Evolutionary conservation across 2,888 invertebrate genomes (phyloP).

Genomic region (Chrysolina haemoptera): DNA sequence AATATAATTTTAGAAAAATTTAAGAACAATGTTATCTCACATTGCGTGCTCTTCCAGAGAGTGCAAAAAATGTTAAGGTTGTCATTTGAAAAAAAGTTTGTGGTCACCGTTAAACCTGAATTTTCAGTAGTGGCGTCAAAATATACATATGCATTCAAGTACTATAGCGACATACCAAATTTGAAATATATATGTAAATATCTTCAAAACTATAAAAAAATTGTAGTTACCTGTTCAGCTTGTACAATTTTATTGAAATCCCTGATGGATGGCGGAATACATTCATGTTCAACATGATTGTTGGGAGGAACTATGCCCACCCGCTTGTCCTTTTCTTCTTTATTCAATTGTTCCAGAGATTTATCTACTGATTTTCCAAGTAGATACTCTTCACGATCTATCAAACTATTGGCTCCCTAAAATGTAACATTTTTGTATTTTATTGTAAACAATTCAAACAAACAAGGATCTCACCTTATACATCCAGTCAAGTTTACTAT

Average conservation of each 20-base stretch:
- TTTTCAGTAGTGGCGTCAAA: too few species aligned
- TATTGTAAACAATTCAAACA: too few species aligned
- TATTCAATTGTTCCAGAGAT: conserved; percentile 79
- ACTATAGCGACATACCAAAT: too few species aligned
- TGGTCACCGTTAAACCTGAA: too few species aligned
- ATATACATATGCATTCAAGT: too few species aligned
- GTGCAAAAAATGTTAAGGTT: too few species aligned
- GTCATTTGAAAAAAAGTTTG: too few species aligned
- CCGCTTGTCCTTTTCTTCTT: conserved; percentile 72
- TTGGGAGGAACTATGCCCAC: conserved; percentile 69
- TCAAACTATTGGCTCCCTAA: conserved; percentile 75
- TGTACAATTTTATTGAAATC: conserved; percentile 67
- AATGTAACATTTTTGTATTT: conserved; percentile 50
- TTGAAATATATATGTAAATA: too few species aligned
- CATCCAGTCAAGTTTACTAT: conserved; percentile 89
- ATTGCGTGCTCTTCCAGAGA: too few species aligned
- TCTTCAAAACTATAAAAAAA: too few species aligned
- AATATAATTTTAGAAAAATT: too few species aligned
- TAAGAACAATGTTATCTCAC: too few species aligned
- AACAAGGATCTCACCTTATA: conserved; percentile 77
- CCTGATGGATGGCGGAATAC: conserved; percentile 82
- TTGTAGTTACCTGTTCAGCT: conserved; percentile 62
- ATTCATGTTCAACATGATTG: conserved; percentile 82
- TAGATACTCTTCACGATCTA: conserved; percentile 90
- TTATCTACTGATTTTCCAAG: conserved; percentile 88